phyloP scores from a whole-genome alignment of 2,113 vertebrate species.

The Pampusana beccarii region DNA sequence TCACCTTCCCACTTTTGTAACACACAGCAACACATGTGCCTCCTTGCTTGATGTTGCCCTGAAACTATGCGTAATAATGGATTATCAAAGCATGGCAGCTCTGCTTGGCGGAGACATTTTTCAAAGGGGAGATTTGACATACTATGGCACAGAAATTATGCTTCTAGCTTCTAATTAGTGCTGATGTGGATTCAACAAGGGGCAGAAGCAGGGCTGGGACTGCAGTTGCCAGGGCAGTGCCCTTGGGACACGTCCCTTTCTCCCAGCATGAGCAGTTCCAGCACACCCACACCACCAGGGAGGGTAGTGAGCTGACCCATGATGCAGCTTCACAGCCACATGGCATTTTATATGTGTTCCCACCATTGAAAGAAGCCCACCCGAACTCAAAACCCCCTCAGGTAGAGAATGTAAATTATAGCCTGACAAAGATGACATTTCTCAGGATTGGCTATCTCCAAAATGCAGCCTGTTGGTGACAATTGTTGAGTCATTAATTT shows the following conservation, averaged over 20 bases:
- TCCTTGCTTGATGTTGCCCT: not conserved
- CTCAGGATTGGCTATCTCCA: not conserved
- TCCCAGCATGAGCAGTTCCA: not conserved
- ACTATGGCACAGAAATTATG: not conserved
- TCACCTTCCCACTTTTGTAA: not conserved
- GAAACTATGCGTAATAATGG: not conserved
- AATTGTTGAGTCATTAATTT: slow-evolving; percentile 27
- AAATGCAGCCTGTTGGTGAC: not conserved
- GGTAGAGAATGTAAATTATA: not conserved
- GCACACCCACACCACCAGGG: not conserved
- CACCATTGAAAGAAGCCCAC: not conserved
- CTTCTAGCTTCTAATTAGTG: not conserved
- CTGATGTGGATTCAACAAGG: not conserved
- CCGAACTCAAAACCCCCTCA: not conserved
- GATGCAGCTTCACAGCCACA: not conserved
- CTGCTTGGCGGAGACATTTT: not conserved
- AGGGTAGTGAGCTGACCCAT: not conserved
- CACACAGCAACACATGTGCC: rapidly evolving
- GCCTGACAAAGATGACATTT: not conserved
- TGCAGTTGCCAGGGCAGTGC: not conserved
- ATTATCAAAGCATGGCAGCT: not conserved
- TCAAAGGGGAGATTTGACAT: not conserved
- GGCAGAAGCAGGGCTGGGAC: not conserved
- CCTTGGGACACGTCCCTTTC: too few species aligned
- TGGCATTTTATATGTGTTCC: not conserved